phyloP scores from a whole-genome alignment of 2,888 invertebrate species.

The Dryococelus australis region DNA sequence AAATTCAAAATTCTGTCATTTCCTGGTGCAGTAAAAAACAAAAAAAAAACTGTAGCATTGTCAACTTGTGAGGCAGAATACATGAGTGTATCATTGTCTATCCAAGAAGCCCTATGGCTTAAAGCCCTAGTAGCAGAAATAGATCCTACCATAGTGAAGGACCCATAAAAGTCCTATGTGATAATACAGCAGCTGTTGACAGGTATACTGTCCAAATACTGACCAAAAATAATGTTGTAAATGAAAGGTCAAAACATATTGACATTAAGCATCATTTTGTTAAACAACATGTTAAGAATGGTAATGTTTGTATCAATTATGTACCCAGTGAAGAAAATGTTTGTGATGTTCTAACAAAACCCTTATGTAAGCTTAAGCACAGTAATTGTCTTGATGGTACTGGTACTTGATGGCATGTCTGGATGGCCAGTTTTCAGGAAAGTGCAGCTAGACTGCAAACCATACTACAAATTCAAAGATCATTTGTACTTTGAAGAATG shows the following conservation, averaged over 20 bases:
- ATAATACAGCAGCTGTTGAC: not conserved
- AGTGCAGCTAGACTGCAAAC: not conserved
- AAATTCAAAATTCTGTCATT: too few relatives aligned
- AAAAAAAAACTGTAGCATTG: not conserved
- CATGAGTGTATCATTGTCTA: slow-evolving; percentile 1
- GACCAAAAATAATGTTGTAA: not conserved
- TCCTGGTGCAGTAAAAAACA: too few relatives aligned
- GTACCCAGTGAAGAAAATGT: not conserved
- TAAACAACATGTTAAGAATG: not conserved
- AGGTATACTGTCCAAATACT: too few relatives aligned
- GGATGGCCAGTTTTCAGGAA: not conserved
- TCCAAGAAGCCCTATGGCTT: too few relatives aligned
- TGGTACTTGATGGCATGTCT: not conserved
- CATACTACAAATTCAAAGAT: not conserved
- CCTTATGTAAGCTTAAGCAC: not conserved
- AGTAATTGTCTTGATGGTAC: not conserved
- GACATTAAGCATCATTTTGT: not conserved
- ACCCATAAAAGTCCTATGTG: too few relatives aligned
- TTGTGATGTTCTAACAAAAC: not conserved
- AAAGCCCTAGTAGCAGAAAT: too few relatives aligned
- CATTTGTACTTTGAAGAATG: not conserved
- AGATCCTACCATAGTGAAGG: too few relatives aligned
- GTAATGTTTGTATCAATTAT: not conserved
- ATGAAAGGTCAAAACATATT: not conserved
- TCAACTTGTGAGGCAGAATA: not conserved